Evolutionary conservation across 1,140 invertebrate genomes (phyloP), one percentile per base, ranked within the genome.

Genomic region (Aphelinus certus): DNA sequence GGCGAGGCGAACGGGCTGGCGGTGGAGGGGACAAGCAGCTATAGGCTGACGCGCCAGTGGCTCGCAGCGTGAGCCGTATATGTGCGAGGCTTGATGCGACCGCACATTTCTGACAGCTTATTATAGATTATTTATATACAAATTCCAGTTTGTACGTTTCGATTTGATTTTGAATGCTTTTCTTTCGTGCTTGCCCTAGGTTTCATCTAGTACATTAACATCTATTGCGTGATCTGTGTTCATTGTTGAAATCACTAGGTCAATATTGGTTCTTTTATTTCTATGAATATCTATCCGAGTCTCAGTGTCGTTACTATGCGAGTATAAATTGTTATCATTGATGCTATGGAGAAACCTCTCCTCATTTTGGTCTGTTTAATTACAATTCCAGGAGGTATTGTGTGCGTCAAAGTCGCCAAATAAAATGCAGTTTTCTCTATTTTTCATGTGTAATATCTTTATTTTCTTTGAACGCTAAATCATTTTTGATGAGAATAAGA

Each of bases 341-440:
- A 48, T 51, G 48, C 46, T 66, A 7, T 66, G 26, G 26, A 26
- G 7, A 7, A 53, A 53, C 3, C 47, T 42, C 7, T n/a, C 3
- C 10, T n/a, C 64, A 10, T 66, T 66, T 26, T 3, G 3, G 42
- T 55, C 49, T 66, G 64, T 51, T 1, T 49, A 1, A 4, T 49
- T 26, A 7, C 64, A 66, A 51, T 66, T 66, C 47, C 64, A 66
- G 1, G 7, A 7, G 3, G 42, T 49, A 26, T 66, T 66, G 48
- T 66, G 64, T 3, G 64, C 9, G 42, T 66, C 53, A 26, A 66
- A 66, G 42, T 66, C 64, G 46, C 64, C 64, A 26, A 26, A 26
- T 26, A 26, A 26, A 26, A 26, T 26, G 26, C 26, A 26, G 26
- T 26, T 26, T 26, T 26, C 26, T 26, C 26, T 26, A 26, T 26